Evolutionary conservation across 2,797 vertebrate genomes (phyloP).

Genomic region (Champsocephalus gunnari): DNA sequence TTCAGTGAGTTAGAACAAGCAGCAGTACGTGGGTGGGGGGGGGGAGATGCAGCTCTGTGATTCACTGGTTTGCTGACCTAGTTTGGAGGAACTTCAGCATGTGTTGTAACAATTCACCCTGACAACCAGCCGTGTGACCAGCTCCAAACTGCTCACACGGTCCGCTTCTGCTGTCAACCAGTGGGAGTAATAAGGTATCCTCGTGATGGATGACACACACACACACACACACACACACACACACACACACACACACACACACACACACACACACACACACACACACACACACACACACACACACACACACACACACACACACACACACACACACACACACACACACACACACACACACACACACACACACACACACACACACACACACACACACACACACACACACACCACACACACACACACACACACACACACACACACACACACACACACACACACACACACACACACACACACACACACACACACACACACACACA

Average conservation of each 20-base stretch:
- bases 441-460: neutral
- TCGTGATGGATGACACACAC: slow-evolving; percentile 26
- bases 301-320: neutral
- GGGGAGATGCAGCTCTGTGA: slow-evolving; percentile 55
- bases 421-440: neutral
- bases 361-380: neutral
- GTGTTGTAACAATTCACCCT: slow-evolving; percentile 65
- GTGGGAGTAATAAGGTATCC: slow-evolving; percentile 34
- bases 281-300: neutral
- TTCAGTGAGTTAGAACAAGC: slow-evolving; percentile 53
- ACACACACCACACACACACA: too few species aligned
- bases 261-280: neutral
- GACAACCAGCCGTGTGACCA: slow-evolving; percentile 64
- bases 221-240: neutral
- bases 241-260: neutral
- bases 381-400: neutral
- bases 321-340: neutral
- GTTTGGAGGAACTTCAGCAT: slow-evolving; percentile 64
- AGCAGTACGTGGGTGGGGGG: slow-evolving; percentile 55
- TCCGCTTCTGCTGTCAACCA: slow-evolving; percentile 29
- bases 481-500: too few species aligned
- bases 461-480: slow-evolving; percentile 8
- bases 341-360: neutral
- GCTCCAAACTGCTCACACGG: slow-evolving; percentile 43
- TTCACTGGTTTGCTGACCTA: slow-evolving; percentile 70